Percentiles rank a stretch among this genome's conserved stretches.
Conservation (phyloP, 1,140 invertebrate genomes). For the Elymnias hypermnestra region DNA sequence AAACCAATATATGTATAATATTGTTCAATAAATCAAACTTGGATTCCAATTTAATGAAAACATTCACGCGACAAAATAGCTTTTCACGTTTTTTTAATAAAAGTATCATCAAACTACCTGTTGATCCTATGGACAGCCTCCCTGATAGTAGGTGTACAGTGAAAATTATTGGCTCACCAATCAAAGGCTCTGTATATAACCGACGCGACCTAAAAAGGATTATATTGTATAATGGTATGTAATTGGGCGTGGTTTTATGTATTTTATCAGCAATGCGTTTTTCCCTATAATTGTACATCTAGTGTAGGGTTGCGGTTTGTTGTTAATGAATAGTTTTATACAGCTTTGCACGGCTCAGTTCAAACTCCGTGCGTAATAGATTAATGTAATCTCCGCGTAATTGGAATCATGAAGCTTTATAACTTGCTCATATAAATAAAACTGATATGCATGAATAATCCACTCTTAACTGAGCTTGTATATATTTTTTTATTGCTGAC, state of each 20-base stretch:
- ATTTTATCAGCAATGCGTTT: slow-evolving; percentile 1
- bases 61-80: not conserved
- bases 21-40: no score
- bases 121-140: slow-evolving; percentile 27
- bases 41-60: not conserved
- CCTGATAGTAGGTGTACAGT: slow-evolving; percentile 26
- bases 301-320: not conserved
- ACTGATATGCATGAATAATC: no score
- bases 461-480: no score
- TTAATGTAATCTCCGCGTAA: not conserved
- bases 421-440: no score
- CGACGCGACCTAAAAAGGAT: slow-evolving; percentile 21
- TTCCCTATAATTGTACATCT: not conserved
- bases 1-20: no score
- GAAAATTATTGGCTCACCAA: slow-evolving; percentile 29
- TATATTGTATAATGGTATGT: slow-evolving; percentile 18
- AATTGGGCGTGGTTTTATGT: slow-evolving; percentile 22
- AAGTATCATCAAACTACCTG: slow-evolving; percentile 28
- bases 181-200: slow-evolving; percentile 27
- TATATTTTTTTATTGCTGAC: no score
- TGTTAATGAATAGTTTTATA: not conserved
- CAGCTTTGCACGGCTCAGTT: not conserved
- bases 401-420: slow-evolving; percentile 1
- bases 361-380: not conserved
- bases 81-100: slow-evolving; percentile 16